phyloP scores from a whole-genome alignment of 2,113 vertebrate genomes.

The Kobus ellipsiprymnus region DNA sequence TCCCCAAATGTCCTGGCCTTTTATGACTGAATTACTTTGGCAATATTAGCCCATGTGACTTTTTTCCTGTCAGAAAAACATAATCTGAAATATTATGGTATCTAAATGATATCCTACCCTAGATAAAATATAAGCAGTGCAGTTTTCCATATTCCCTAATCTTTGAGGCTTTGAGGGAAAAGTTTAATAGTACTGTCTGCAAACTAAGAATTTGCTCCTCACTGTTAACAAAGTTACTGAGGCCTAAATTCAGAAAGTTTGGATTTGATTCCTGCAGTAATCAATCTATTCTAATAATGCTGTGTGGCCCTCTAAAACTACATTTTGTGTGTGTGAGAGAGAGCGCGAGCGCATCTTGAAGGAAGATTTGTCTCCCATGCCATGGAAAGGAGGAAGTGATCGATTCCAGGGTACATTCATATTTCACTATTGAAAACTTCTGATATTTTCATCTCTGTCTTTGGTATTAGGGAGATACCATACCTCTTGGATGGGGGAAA shows the following conservation, averaged over 20 bases:
- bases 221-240: neutral
- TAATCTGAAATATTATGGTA: neutral
- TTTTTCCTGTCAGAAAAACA: neutral
- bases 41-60: neutral
- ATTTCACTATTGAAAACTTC: neutral
- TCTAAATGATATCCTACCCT: neutral
- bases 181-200: neutral
- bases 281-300: neutral
- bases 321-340: neutral
- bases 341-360: neutral
- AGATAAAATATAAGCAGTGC: neutral
- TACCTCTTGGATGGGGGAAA: neutral
- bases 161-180: neutral
- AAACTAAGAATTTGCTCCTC: constrained; percentile 4
- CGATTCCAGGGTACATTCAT: neutral
- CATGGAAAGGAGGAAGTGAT: neutral
- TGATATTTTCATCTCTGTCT: neutral
- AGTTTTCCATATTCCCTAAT: neutral
- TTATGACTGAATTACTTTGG: neutral
- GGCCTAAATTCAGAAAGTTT: neutral
- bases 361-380: neutral
- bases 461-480: neutral
- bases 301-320: neutral
- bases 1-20: neutral
- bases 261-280: neutral